Base-by-base conservation (phyloP, 1,140 invertebrate species). In the Tetragonula clypearis region DNA sequence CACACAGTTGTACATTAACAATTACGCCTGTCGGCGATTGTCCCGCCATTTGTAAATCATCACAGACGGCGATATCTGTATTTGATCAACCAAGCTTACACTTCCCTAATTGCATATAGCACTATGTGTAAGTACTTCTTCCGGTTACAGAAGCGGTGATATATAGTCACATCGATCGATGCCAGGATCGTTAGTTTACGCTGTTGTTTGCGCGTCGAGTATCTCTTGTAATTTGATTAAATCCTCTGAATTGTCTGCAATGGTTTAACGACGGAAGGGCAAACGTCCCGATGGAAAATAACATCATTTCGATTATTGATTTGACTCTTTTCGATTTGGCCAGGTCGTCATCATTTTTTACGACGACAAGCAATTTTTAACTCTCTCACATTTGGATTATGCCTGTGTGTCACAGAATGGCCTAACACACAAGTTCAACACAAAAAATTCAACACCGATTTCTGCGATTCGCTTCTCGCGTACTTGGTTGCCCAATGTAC, bases 181-280 rank as follows among this genome's bases (percentile, higher is more conserved):
- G 74, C 79, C 41, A 77, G 82, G 55, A 62, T 76, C 55, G 73
- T 85, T 88, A 82, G 78, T 85, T 88, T 88, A 88, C 65, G 77
- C 62, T 41, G 35, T 60, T 78, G 82, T 73, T 81, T 79, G 79
- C 66, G 66, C 30, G 69, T 49, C 62, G 58, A 53, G 72, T 79
- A 80, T 77, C 49, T 58, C 41, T 78, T 62, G 68, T 65, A 65
- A 88, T 85, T 88, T 26, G 65, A 88, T 88, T 88, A 88, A 87
- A 74, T 41, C 74, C 76, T 49, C 53, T 21, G 35, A 0, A 49
- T 35, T 68, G 66, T 85, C 74, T 58, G 60, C 60, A 58, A 73
- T 53, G 56, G 68, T n/a, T 56, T 23, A 17, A 65, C 68, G 35
- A 68, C 65, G n/a, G 72, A 75, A 75, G 53, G 19, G 19, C 53